A percentile compares a stretch with the other conserved stretches of the same genome.
Conservation (phyloP, 2,797 vertebrate genomes). For the Leptodactylus fallax region DNA sequence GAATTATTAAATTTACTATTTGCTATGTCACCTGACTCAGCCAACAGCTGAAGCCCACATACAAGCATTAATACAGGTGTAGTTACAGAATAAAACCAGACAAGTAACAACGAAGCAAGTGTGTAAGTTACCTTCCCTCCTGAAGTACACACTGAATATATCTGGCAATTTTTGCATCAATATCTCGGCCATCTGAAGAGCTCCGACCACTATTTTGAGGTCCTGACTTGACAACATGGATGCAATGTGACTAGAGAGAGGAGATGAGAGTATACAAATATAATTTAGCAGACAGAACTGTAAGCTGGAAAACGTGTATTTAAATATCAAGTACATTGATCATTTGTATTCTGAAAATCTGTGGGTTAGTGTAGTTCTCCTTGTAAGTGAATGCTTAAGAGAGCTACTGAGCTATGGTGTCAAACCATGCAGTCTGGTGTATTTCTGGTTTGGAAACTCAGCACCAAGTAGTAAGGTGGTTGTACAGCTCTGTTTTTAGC, state of each 20-base stretch:
- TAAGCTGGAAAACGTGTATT: not conserved
- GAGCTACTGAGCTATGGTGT: not conserved
- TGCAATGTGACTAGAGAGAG: constrained; percentile 92
- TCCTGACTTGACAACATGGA: constrained; percentile 99
- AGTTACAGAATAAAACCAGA: not conserved
- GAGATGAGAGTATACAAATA: not conserved
- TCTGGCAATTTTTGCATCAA: constrained; percentile 99
- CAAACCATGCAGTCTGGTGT: too few relatives aligned
- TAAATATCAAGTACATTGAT: not conserved
- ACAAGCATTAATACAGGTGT: not conserved
- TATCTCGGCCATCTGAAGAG: constrained; percentile 99
- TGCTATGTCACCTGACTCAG: not conserved
- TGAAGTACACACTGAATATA: constrained; percentile 99
- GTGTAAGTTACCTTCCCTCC: constrained; percentile 92
- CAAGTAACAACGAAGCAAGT: not conserved
- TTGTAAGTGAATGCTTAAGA: not conserved
- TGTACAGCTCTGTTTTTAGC: not conserved
- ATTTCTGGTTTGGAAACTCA: too few relatives aligned
- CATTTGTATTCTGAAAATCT: too few relatives aligned
- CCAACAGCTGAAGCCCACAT: not conserved
- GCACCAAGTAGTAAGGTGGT: not conserved
- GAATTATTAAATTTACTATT: not conserved
- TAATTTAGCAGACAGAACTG: not conserved
- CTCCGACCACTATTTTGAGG: constrained; percentile 99
- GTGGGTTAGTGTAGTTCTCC: not conserved